Evolutionary conservation across 2,888 invertebrate genomes (phyloP).

Genomic region (Agonopterix alstromeriana): DNA sequence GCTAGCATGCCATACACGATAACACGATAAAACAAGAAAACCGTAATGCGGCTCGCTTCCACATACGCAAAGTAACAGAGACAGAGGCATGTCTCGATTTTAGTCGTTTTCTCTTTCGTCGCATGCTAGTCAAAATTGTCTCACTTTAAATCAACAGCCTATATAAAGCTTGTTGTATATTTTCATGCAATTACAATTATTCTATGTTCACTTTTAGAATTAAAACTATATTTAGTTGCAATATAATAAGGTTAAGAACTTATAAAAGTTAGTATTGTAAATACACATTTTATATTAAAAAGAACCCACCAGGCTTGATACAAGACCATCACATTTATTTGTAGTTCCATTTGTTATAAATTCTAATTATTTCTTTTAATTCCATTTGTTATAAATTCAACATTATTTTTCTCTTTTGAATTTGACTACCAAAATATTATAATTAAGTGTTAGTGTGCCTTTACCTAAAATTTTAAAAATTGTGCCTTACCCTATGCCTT

Average conservation of each 20-base stretch:
- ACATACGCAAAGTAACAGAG: too few relatives aligned
- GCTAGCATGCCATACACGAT: too few relatives aligned
- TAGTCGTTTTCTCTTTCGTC: too few relatives aligned
- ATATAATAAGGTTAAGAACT: slow-evolving; percentile 21
- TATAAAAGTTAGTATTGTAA: slow-evolving; percentile 29
- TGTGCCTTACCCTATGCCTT: slow-evolving; percentile 29
- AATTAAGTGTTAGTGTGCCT: slow-evolving; percentile 22
- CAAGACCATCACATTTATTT: slow-evolving; percentile 25
- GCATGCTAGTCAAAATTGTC: slow-evolving; percentile 11
- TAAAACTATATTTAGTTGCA: slow-evolving; percentile 21
- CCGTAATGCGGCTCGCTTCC: too few relatives aligned
- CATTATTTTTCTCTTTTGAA: not conserved
- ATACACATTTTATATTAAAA: slow-evolving; percentile 34
- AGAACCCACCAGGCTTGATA: slow-evolving; percentile 47
- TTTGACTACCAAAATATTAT: not conserved
- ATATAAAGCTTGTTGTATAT: slow-evolving; percentile 38
- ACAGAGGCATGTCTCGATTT: too few relatives aligned
- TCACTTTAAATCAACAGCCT: slow-evolving; percentile 1
- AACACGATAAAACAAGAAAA: too few relatives aligned
- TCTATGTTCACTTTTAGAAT: not conserved
- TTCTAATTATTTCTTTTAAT: not conserved
- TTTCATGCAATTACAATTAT: slow-evolving; percentile 24
- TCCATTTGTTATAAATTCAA: not conserved
- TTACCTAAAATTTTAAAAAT: slow-evolving; percentile 17
- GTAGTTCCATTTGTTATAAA: not conserved